phyloP scores from a whole-genome alignment of 2,888 invertebrate genomes.

The Drosophila ezoana region DNA sequence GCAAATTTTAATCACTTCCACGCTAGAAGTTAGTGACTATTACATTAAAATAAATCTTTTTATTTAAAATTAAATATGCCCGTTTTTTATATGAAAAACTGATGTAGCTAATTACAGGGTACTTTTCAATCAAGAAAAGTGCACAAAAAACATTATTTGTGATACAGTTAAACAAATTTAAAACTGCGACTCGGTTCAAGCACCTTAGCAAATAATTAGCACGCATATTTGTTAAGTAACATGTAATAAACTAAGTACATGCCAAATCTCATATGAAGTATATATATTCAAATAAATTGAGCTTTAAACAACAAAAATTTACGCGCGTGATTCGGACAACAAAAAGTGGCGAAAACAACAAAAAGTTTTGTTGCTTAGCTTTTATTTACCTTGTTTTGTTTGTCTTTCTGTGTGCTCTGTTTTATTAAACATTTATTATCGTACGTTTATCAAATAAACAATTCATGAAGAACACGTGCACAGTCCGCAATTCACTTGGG shows the following conservation, averaged over 20 bases:
- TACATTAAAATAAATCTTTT: background rate
- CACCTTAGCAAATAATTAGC: constrained; percentile 42
- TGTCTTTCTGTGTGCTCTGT: constrained; percentile 8
- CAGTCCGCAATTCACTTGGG: background rate
- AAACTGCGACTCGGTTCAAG: constrained; percentile 30
- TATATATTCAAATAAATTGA: background rate
- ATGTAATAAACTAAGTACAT: constrained; percentile 18
- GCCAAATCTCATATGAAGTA: background rate
- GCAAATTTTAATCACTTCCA: too few species aligned
- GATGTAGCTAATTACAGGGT: constrained; percentile 5
- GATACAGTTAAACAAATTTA: constrained; percentile 1
- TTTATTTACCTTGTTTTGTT: constrained; percentile 15
- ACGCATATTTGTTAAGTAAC: constrained; percentile 25
- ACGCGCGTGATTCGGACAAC: constrained; percentile 15
- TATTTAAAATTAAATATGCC: too few species aligned
- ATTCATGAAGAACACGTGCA: constrained; percentile 19
- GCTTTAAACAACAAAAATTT: background rate
- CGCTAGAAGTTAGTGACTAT: too few species aligned
- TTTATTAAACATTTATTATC: constrained; percentile 24
- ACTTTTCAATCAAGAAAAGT: background rate
- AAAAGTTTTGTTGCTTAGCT: constrained; percentile 8
- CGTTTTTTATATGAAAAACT: too few species aligned
- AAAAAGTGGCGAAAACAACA: constrained; percentile 2
- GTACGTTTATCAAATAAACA: constrained; percentile 30
- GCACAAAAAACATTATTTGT: too few species aligned